A percentile compares a stretch with the other conserved stretches of the same genome.
Conservation (phyloP, 2,113 vertebrate species). For the Propithecus coquereli region DNA sequence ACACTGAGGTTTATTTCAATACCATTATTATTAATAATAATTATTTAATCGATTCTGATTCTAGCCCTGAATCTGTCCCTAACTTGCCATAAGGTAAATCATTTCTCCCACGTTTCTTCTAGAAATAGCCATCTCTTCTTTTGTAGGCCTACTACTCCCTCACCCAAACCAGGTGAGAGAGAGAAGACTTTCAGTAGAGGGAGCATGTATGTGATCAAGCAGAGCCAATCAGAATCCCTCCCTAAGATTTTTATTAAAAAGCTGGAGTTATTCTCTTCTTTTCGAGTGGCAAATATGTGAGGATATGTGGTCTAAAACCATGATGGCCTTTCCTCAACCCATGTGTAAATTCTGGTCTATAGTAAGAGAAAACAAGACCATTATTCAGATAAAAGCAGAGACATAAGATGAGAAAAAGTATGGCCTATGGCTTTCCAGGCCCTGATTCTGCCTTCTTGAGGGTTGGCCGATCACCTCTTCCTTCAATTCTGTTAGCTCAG, state of each 20-base stretch:
- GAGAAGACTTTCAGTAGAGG: not conserved
- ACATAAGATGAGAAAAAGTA: not conserved
- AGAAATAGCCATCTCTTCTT: not conserved
- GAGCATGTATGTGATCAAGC: not conserved
- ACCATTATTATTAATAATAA: not conserved
- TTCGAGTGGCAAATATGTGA: conserved; percentile 1
- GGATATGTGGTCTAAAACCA: not conserved
- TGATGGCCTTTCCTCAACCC: not conserved
- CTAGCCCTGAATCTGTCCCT: conserved; percentile 1
- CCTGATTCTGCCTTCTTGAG: not conserved
- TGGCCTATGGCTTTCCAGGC: not conserved
- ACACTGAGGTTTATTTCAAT: not conserved
- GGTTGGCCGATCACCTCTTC: not conserved
- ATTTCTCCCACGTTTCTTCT: not conserved
- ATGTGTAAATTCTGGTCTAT: not conserved
- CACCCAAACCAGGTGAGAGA: not conserved
- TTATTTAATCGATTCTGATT: conserved; percentile 2
- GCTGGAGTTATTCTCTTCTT: not conserved
- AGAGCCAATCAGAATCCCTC: not conserved
- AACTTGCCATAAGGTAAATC: not conserved
- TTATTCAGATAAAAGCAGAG: not conserved
- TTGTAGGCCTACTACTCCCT: not conserved
- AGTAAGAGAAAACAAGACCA: not conserved
- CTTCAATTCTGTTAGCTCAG: conserved; percentile 13
- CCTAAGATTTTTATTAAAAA: not conserved